These are phyloP conservation scores for Clinocottus analis DNA, from an alignment of 2,113 vertebrate genomes.

Conservation along the genomic window DNA sequence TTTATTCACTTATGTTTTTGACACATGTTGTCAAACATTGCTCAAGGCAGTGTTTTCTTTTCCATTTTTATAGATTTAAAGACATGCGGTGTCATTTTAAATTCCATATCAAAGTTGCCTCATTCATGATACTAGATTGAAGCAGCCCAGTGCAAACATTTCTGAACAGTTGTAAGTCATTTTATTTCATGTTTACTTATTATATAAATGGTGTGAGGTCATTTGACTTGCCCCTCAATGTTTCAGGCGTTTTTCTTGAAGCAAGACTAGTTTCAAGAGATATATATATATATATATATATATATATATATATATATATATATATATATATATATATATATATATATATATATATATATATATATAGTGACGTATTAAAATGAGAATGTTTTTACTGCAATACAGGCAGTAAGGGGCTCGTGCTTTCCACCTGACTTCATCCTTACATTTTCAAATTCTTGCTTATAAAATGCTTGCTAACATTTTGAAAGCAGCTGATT, in stretches of 20 bases:
- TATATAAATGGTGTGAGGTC: neutral
- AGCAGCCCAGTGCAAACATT: constrained; percentile 7
- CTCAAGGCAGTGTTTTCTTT: neutral
- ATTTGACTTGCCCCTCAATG: neutral
- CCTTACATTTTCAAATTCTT: constrained; percentile 1
- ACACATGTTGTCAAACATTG: constrained; percentile 12
- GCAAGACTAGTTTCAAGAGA: neutral
- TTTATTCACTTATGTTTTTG: constrained; percentile 32
- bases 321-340: neutral
- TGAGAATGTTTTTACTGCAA: neutral
- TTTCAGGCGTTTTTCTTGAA: constrained; percentile 1
- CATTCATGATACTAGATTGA: constrained; percentile 8
- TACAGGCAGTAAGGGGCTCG: neutral
- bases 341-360: neutral
- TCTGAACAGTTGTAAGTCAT: neutral
- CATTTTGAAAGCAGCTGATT: constrained; percentile 15
- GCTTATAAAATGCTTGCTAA: neutral
- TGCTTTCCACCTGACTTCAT: neutral
- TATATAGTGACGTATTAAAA: neutral
- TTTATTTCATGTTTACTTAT: constrained; percentile 24
- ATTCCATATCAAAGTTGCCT: constrained; percentile 21
- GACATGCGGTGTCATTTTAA: constrained; percentile 2
- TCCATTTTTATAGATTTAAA: neutral
- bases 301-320: neutral
- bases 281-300: neutral